These are phyloP conservation scores for Linnaemya tessellans DNA, from an alignment of 2,888 invertebrate species.

Conservation along the genomic window DNA sequence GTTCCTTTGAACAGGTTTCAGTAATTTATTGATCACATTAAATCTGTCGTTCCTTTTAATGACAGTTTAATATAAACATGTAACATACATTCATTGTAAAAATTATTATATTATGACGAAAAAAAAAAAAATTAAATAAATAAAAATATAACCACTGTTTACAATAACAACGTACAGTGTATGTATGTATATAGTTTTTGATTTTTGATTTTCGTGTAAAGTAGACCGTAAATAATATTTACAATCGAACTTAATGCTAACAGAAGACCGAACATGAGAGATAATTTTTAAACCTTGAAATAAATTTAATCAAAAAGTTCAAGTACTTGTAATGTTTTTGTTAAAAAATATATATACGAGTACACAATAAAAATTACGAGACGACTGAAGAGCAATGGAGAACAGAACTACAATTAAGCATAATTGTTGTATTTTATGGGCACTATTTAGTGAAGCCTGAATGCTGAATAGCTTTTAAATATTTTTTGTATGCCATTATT, in stretches of 20 bases:
- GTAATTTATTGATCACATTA: conserved; percentile 58
- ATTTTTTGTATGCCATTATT: too few species aligned
- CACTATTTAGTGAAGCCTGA: conserved; percentile 39
- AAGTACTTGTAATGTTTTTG: conserved; percentile 61
- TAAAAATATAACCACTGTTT: conserved; percentile 22
- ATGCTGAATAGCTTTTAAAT: conserved; percentile 11
- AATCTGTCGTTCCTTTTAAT: conserved; percentile 42
- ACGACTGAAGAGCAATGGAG: conserved; percentile 14
- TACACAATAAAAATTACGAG: conserved; percentile 6
- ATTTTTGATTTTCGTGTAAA: conserved; percentile 16
- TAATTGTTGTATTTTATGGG: conserved; percentile 50
- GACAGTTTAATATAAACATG: conserved; percentile 41
- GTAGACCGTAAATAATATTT: conserved; percentile 46
- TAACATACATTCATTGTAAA: conserved; percentile 1
- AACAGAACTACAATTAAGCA: conserved; percentile 42
- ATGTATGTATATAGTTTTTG: neutral
- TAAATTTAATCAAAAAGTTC: conserved; percentile 73
- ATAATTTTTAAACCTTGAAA: conserved; percentile 71
- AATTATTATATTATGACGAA: conserved; percentile 36
- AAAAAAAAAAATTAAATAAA: neutral
- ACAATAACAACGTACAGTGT: conserved; percentile 20
- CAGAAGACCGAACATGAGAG: conserved; percentile 58
- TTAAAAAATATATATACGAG: too few species aligned
- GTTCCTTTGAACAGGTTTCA: conserved; percentile 60
- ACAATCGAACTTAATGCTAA: conserved; percentile 65